phyloP scores from a whole-genome alignment of 2,797 vertebrate genomes.

The Glossophaga mutica region DNA sequence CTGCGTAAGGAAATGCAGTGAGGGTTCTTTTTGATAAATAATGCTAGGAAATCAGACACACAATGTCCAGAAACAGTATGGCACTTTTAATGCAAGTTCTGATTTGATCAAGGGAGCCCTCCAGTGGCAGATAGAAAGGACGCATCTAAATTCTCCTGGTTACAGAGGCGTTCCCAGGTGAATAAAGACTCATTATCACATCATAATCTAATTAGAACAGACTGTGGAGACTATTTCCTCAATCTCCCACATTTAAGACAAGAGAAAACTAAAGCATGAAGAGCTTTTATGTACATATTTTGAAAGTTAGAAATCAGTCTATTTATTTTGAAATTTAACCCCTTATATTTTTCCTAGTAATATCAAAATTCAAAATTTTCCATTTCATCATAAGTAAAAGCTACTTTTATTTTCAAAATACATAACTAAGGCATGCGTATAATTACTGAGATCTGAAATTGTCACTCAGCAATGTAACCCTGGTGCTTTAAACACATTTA shows the following conservation, averaged over 20 bases:
- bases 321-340: slow-evolving; percentile 22
- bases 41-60: neutral
- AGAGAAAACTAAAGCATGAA: neutral
- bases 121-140: neutral
- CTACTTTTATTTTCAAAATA: neutral
- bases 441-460: neutral
- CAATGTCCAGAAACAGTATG: neutral
- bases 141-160: neutral
- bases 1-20: neutral
- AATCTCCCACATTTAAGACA: neutral
- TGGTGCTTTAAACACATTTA: neutral
- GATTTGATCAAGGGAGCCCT: neutral
- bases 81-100: neutral
- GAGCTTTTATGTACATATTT: neutral
- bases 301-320: neutral
- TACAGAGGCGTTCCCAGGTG: neutral
- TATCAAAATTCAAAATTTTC: slow-evolving; percentile 31
- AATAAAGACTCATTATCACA: neutral
- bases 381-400: neutral
- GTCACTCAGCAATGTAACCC: neutral
- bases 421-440: neutral
- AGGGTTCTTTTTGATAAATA: neutral
- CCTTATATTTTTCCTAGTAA: neutral
- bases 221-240: neutral
- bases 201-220: neutral